A percentile compares a stretch with the other conserved stretches of the same genome.
Conservation (phyloP, 2,888 invertebrate species). For the Orthosia gracilis region DNA sequence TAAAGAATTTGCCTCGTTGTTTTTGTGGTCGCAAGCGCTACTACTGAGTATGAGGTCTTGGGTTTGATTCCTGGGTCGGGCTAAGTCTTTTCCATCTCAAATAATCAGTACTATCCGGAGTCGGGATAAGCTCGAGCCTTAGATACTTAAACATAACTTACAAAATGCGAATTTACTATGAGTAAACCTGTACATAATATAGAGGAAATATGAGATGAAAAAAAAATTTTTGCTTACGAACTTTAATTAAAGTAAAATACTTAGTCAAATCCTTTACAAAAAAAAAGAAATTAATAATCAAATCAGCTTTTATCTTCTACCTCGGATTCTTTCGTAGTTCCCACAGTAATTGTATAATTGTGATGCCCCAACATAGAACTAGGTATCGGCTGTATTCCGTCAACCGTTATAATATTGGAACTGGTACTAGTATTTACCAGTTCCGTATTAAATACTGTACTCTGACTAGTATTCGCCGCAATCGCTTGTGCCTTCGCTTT, state of each 20-base stretch:
- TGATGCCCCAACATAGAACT: not conserved
- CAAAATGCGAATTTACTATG: no score
- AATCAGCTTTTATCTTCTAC: not conserved
- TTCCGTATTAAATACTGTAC: slow-evolving; percentile 19
- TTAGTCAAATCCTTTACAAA: not conserved
- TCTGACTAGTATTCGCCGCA: slow-evolving; percentile 32
- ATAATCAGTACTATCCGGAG: no score
- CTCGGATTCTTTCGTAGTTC: not conserved
- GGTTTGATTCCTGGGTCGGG: no score
- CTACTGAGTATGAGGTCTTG: no score
- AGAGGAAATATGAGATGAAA: no score
- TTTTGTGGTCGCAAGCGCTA: no score
- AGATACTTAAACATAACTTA: no score
- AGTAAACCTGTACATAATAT: no score
- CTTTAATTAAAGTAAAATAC: slow-evolving; percentile 21
- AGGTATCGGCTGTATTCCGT: slow-evolving; percentile 22
- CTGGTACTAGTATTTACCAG: slow-evolving; percentile 11
- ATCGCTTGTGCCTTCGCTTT: slow-evolving; percentile 67
- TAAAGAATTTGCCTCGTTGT: no score
- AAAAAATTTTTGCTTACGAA: not conserved
- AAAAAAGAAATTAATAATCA: no score
- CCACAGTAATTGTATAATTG: slow-evolving; percentile 55
- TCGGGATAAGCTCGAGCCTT: no score
- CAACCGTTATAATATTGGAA: slow-evolving; percentile 42
- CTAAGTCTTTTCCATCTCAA: no score